Evolutionary conservation across 2,113 vertebrate species (phyloP).

Genomic region (Cyprinus carpio): DNA sequence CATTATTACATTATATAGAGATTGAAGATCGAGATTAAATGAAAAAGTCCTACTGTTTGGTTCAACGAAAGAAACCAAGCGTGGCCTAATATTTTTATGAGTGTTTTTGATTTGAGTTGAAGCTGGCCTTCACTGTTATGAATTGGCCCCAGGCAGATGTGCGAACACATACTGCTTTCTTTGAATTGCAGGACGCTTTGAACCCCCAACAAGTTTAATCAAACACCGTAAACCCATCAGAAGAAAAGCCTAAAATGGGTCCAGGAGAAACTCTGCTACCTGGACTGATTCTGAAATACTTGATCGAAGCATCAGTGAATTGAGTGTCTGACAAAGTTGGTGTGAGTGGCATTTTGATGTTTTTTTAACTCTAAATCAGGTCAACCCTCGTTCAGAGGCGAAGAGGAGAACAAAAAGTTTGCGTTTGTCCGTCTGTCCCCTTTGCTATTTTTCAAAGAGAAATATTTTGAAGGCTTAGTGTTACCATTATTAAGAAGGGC

Average conservation of each 20-base stretch:
- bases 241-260: conserved; percentile 24
- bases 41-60: background rate
- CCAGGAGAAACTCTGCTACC: conserved; percentile 24
- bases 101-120: background rate
- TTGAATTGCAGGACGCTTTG: background rate
- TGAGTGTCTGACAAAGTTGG: conserved; percentile 66
- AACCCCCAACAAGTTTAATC: background rate
- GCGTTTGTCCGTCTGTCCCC: background rate
- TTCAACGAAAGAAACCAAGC: background rate
- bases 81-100: background rate
- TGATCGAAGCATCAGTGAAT: conserved; percentile 72
- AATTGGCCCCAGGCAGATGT: conserved; percentile 3
- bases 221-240: background rate
- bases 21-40: background rate
- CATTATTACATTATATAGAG: background rate
- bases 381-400: conserved; percentile 43
- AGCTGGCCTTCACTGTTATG: background rate
- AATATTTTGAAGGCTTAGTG: background rate
- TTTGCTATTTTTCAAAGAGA: background rate
- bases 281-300: conserved; percentile 54
- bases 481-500: background rate
- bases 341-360: conserved; percentile 74
- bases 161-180: background rate
- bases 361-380: conserved; percentile 59
- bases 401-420: background rate